Base-by-base conservation (phyloP, 1,140 invertebrate genomes). In the Mizuhopecten yessoensis region DNA sequence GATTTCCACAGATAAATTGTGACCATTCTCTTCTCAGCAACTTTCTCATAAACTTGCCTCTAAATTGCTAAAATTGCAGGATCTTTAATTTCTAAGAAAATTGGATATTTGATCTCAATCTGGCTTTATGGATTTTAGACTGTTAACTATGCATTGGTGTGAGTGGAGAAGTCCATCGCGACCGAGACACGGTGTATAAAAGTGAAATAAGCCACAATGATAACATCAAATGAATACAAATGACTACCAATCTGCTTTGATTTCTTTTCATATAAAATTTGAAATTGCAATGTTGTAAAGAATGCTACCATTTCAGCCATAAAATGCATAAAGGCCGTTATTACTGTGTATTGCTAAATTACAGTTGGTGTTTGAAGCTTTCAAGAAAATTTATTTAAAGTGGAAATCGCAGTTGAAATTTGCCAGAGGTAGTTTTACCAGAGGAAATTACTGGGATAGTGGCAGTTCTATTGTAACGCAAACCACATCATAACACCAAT, bases 71-170 rank as follows among this genome's bases (percentile, higher is more conserved):
- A 90, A 92, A 90, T 90, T 90, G 90, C 34, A 87, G 87, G 86
- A 90, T 90, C 89, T 86, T 90, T 92, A 92, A 90, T 92, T 90
- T 92, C 91, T 92, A 75, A 92, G 89, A 92, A 92, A 92, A 92
- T 92, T 92, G 88, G 91, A 92, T 92, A 92, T 92, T 92, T 92
- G 91, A 92, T 90, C 88, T 86, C 86, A 39, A 33, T 86, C 45
- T 86, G 36, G 42, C 42, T 92, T 92, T 92, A 90, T 92, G 87
- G 91, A 86, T 75, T 49, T 86, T 75, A 45, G 91, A 92, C 45
- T 88, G 75, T 90, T 90, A 88, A 89, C 49, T 86, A 75, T 92
- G 88, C 91, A 91, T 90, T 92, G 89, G 87, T 92, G 90, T 92
- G 91, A 87, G 86, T 88, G 57, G 49, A 20, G 75, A 87, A 90